Conservation (phyloP, 1,140 invertebrate species). For the Glomeris maerens region DNA sequence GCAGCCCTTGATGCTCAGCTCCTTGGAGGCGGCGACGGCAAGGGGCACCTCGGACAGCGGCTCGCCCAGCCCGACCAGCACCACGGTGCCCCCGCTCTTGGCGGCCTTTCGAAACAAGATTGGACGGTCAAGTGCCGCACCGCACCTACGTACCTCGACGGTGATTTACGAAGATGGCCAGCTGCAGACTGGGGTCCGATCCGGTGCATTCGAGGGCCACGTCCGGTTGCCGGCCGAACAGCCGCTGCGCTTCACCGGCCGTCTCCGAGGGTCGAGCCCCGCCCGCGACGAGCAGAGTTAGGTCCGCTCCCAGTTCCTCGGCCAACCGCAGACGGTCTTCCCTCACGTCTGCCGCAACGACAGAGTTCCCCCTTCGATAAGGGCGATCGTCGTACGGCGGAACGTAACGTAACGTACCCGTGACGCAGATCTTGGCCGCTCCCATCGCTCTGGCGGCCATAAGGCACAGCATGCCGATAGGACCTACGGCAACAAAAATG, state of each 20-base stretch:
- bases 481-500: conserved; percentile 35
- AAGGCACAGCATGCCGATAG: conserved; percentile 74
- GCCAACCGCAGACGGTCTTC: conserved; percentile 61
- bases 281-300: conserved; percentile 42
- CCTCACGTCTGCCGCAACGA: conserved; percentile 48
- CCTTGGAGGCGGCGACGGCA: too few relatives aligned
- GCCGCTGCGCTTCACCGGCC: conserved; percentile 38
- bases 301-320: conserved; percentile 65
- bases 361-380: neutral
- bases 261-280: conserved; percentile 32
- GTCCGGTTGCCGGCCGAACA: conserved; percentile 56
- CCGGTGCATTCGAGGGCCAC: conserved; percentile 78
- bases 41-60: too few relatives aligned
- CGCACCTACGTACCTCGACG: too few relatives aligned
- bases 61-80: too few relatives aligned
- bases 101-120: too few relatives aligned
- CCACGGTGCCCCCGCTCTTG: too few relatives aligned
- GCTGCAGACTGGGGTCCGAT: conserved; percentile 53
- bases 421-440: conserved; percentile 62
- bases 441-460: conserved; percentile 79
- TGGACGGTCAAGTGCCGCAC: too few relatives aligned
- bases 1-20: too few relatives aligned
- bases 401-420: conserved; percentile 41
- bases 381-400: neutral
- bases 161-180: conserved; percentile 61